Base-by-base conservation (phyloP, 2,888 invertebrate species). In the Drosophila aldrichi region DNA sequence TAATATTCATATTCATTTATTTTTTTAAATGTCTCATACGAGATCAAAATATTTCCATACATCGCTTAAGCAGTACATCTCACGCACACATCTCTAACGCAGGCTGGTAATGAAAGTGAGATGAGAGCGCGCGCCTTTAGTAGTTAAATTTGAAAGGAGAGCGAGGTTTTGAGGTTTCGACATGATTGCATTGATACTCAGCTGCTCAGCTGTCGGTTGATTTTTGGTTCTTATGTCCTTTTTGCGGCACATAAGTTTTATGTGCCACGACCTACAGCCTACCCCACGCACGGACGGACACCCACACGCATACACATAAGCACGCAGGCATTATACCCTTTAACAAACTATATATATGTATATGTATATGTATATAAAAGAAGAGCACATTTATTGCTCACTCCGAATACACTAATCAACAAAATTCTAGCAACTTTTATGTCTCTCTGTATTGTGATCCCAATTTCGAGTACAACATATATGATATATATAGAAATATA, bases 231-330 rank as follows among this genome's bases (percentile, higher is more conserved):
- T 55, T 65, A 57, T 74, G 55, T 67, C 79, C 79, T 62, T 83
- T 83, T 79, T 82, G 77, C 61, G 77, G 77, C 70, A 80, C 83
- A 88, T 88, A 83, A 83, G 88, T 82, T 88, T 88, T 68, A 77
- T 75, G 83, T 68, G 75, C 67, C 74, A 79, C 54, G 46, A 73
- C 62, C 59, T 64, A 32, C 64, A 57, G 38, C 61, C 60, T 9
- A 52, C 40, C 40, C 58, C 49, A 18, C 55, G 36, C 51, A 16
- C 34, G 8, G 1, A 6, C 38, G 7, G 12, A 10, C 18, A 41
- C 41, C 1, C 41, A 41, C 49, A 18, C 57, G 3, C n/a, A n/a
- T n/a, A n/a, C n/a, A n/a, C n/a, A n/a, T n/a, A n/a, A n/a, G n/a
- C n/a, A n/a, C n/a, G n/a, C 36, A 59, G 51, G 38, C 52, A 72